Base-by-base conservation (phyloP, 2,888 invertebrate species). In the Harpalus rubripes region DNA sequence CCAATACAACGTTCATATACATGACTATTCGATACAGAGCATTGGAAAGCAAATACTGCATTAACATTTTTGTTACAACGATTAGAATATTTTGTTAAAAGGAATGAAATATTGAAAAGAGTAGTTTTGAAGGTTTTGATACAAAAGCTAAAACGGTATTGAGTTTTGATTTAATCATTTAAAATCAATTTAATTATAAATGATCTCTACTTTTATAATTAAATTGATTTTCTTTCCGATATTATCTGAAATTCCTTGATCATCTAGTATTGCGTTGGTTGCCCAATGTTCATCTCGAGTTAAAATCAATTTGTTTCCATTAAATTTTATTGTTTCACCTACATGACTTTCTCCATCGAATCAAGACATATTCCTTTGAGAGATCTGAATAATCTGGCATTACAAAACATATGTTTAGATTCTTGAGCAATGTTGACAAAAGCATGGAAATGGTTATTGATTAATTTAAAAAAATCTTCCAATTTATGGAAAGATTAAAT, bases 31-130 rank as follows among this genome's bases (percentile, higher is more conserved):
- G 44, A 52, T 52, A 52, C 44, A 52, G 8, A 52, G 8, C 8
- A 52, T 8, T 8, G 44, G 44, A 8, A 52, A 12, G 44, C 6
- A 32, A 32, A 32, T 5, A 32, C 3, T 52, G 86, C 87, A 86
- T 87, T 87, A 88, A 87, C 86, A 85, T 86, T 72, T 52, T 52
- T 52, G 44, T 52, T 12, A 12, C 12, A 52, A 52, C 59, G 59
- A 59, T 59, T 59, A 16, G 32, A 32, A 32, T 6, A 32, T 32
- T 32, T 32, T 32, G 32, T 32, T 32, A 32, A 32, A 32, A 32
- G 32, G 32, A 32, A 32, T 22, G 22, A 3, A 22, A 22, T 32
- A 32, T 32, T 32, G 2, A 32, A 32, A 32, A 32, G 6, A 32
- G 32, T 32, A 32, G 32, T 32, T 32, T 32, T 32, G 32, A 32